Evolutionary conservation across 2,888 invertebrate species (phyloP).

Genomic region (Synanthedon andrenaeformis): DNA sequence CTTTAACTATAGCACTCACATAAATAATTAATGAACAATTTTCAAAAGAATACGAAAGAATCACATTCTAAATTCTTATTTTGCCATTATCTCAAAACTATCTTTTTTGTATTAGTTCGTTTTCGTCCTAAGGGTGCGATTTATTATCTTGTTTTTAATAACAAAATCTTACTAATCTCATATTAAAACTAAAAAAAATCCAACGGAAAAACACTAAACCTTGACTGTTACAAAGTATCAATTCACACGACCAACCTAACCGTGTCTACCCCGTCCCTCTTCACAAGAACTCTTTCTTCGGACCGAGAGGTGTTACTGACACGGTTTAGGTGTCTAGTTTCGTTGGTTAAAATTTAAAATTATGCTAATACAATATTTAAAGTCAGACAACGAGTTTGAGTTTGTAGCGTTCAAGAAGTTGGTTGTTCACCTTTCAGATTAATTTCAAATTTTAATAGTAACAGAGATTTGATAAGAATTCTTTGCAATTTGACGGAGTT

Average conservation of each 20-base stretch:
- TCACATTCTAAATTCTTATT: too few species aligned
- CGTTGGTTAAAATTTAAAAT: constrained; percentile 23
- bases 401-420: constrained; percentile 2
- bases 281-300: background rate
- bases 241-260: background rate
- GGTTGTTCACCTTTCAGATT: background rate
- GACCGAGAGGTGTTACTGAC: background rate
- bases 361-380: constrained; percentile 35
- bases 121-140: too few species aligned
- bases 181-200: background rate
- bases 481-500: too few species aligned
- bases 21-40: too few species aligned
- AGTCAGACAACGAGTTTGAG: constrained; percentile 9
- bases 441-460: background rate
- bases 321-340: constrained; percentile 21
- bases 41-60: too few species aligned
- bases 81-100: too few species aligned
- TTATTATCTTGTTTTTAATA: too few species aligned
- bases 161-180: too few species aligned
- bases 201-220: constrained; percentile 11
- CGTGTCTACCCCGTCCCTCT: background rate
- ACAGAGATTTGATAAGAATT: background rate
- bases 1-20: too few species aligned
- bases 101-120: too few species aligned
- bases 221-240: constrained; percentile 4